Conservation (phyloP, 2,113 vertebrate species). For the Scortum barcoo region DNA sequence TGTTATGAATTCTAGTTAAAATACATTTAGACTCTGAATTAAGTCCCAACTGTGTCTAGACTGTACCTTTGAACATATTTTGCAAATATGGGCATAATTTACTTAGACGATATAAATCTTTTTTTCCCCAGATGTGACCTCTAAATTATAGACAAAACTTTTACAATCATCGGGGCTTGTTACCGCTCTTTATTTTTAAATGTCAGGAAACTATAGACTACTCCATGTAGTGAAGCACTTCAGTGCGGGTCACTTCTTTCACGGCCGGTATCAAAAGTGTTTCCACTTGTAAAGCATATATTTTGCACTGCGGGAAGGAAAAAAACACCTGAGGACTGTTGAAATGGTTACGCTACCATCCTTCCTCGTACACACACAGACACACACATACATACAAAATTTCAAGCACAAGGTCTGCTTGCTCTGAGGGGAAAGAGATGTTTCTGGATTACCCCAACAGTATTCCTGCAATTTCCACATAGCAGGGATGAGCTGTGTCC, state of each 20-base stretch:
- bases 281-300: slow-evolving; percentile 29
- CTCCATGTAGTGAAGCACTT: background rate
- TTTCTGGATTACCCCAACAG: slow-evolving; percentile 37
- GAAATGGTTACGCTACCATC: slow-evolving; percentile 7
- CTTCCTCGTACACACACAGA: slow-evolving; percentile 2
- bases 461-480: slow-evolving; percentile 35
- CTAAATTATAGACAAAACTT: background rate
- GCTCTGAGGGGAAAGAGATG: slow-evolving; percentile 12
- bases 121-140: slow-evolving; percentile 12
- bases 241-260: slow-evolving; percentile 1
- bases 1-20: background rate
- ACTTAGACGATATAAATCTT: background rate
- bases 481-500: slow-evolving; percentile 14
- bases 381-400: too few species aligned
- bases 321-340: slow-evolving; percentile 9
- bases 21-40: background rate
- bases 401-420: slow-evolving; percentile 25
- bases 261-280: slow-evolving; percentile 13
- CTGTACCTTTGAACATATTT: slow-evolving; percentile 19
- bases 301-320: slow-evolving; percentile 37
- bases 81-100: slow-evolving; percentile 17
- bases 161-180: background rate
- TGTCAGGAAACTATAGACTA: background rate
- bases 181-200: slow-evolving; percentile 7
- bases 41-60: slow-evolving; percentile 25